Evolutionary conservation across 2,797 vertebrate genomes (phyloP), one percentile per base, ranked within the genome.

Genomic region (Platyrinchus mystaceus): DNA sequence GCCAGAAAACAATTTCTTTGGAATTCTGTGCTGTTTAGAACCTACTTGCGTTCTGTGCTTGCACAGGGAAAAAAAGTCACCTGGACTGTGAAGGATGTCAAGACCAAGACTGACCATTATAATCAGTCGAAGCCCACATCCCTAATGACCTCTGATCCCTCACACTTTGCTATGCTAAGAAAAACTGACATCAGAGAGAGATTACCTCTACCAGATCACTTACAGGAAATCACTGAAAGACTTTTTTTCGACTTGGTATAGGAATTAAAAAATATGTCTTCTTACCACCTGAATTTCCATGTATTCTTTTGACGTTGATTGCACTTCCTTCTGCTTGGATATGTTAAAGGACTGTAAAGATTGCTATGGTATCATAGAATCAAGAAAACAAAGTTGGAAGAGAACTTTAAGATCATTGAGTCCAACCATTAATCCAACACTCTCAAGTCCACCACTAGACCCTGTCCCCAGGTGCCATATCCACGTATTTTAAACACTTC

Each of bases 11-110:
- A 60, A 80, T 14, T 9, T 2, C 5, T 66, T 84, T 58, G 1
- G 26, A 80, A 30, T 34, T 39, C 22, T n/a, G 5, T 12, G 0
- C 3, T 39, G 22, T 66, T 50, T 59, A 50, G 50, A 68, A 75
- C 5, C 6, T 37, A 22, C 14, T 58, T 80, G 3, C 7, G 39
- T 67, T 81, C 6, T 74, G 30, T 84, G 30, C 1, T 3, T 16
- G 4, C 13, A 27, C 4, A 7, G 0, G 0, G 3, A 6, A 46
- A 46, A 69, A 64, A 53, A 63, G 9, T 53, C 8, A 34, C 8
- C 7, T 21, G 16, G 11, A 59, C 18, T 10, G 28, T 19, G 24
- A 81, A 70, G 22, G 14, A 28, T 44, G 26, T 49, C 58, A 78
- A 67, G 79, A 69, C 30, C 14, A 27, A 79, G 62, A 46, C 4